Evolutionary conservation across 2,888 invertebrate species (phyloP).

Genomic region (Nyleta sp.): DNA sequence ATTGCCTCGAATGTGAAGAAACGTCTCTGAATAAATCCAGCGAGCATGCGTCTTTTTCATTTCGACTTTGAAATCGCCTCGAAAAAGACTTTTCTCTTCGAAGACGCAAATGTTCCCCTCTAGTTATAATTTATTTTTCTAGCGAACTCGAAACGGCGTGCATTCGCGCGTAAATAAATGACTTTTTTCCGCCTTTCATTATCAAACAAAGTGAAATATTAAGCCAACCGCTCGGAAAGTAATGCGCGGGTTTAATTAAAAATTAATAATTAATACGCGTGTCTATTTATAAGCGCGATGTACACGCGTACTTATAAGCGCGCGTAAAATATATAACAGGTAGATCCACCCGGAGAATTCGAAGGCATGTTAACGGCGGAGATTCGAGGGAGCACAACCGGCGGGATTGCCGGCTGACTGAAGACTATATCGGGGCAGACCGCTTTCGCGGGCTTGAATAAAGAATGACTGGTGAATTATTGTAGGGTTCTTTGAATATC

Average conservation of each 20-base stretch:
- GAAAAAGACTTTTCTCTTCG: too few relatives aligned
- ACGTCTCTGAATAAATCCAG: too few relatives aligned
- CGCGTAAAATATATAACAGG: conserved; percentile 22
- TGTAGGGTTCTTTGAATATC: conserved; percentile 48
- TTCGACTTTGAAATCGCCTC: too few relatives aligned
- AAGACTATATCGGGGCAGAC: conserved; percentile 16
- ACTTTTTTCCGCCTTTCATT: not conserved
- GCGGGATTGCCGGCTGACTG: conserved; percentile 8
- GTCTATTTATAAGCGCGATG: conserved; percentile 19
- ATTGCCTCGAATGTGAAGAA: too few relatives aligned
- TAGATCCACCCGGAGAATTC: conserved; percentile 12
- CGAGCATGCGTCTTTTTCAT: too few relatives aligned
- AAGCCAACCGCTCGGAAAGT: conserved; percentile 17
- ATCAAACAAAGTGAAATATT: conserved; percentile 20
- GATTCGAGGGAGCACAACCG: conserved; percentile 4
- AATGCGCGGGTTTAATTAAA: conserved; percentile 35
- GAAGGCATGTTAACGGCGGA: conserved; percentile 11
- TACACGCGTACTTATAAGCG: conserved; percentile 26
- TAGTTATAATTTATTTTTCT: too few relatives aligned
- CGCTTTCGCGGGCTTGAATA: conserved; percentile 41
- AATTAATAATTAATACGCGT: conserved; percentile 31
- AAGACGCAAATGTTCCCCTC: too few relatives aligned
- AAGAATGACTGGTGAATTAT: conserved; percentile 49
- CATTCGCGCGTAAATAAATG: conserved; percentile 8
- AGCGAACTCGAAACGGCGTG: too few relatives aligned